Percentiles rank a stretch among this genome's conserved stretches.
Evolutionary conservation across 2,797 vertebrate species (phyloP).

Genomic region (Chromis chromis): DNA sequence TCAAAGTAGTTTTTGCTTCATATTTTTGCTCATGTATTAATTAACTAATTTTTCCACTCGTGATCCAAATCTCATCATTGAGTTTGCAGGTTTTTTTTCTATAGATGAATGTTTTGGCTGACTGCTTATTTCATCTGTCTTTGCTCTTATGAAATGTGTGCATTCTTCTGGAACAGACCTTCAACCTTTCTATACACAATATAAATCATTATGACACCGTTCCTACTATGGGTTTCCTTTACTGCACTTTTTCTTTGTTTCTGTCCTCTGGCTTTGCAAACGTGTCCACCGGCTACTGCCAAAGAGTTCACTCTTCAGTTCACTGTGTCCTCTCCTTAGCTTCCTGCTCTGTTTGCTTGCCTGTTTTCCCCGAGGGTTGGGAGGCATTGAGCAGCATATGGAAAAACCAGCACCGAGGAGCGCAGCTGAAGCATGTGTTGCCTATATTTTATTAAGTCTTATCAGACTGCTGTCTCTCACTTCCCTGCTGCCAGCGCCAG

Average conservation of each 20-base stretch:
- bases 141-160: constrained; percentile 25
- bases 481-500: neutral
- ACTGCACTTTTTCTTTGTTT: constrained; percentile 31
- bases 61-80: neutral
- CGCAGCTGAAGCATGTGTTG: constrained; percentile 11
- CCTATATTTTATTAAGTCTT: constrained; percentile 58
- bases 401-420: constrained; percentile 40
- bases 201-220: constrained; percentile 61
- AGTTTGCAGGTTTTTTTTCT: constrained; percentile 21
- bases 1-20: neutral
- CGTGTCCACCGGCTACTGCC: constrained; percentile 23
- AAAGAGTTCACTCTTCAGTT: constrained; percentile 17
- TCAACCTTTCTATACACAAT: constrained; percentile 13
- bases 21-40: neutral
- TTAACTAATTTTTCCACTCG: neutral
- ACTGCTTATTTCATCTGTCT: constrained; percentile 41
- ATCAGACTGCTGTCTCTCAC: constrained; percentile 46
- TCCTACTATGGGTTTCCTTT: constrained; percentile 24
- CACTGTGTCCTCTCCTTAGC: constrained; percentile 38
- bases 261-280: constrained; percentile 26
- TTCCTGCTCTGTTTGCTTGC: constrained; percentile 50
- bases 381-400: constrained; percentile 36
- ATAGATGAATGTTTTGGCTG: constrained; percentile 22
- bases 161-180: constrained; percentile 36
- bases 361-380: constrained; percentile 50